Evolutionary conservation across 2,113 vertebrate species (phyloP).

Genomic region (Coreoperca whiteheadi): DNA sequence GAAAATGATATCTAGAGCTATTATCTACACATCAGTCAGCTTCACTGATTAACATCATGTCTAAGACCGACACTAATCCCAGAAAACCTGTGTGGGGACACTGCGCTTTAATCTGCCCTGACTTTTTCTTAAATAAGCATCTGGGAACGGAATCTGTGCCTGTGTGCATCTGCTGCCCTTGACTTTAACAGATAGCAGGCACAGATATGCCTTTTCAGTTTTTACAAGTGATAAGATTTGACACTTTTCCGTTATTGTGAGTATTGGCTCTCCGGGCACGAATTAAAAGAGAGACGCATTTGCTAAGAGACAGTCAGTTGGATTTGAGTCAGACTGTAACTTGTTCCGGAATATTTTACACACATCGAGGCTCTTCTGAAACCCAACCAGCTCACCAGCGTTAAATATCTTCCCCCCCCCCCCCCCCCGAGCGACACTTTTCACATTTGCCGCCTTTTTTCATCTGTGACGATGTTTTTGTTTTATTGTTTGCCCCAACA

Average conservation of each 20-base stretch:
- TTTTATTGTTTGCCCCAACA: not conserved
- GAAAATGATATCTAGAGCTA: not conserved
- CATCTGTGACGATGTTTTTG: slow-evolving; percentile 2
- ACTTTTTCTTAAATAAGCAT: slow-evolving; percentile 22
- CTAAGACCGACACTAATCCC: slow-evolving; percentile 9
- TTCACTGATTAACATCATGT: slow-evolving; percentile 21
- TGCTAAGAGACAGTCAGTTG: not conserved
- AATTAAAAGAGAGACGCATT: not conserved
- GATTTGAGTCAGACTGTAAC: not conserved
- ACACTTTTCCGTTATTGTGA: not conserved
- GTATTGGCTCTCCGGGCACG: not conserved
- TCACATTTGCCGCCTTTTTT: not conserved
- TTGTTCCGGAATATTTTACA: slow-evolving; percentile 26
- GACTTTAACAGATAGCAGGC: not conserved
- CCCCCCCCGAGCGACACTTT: not conserved
- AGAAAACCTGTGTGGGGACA: slow-evolving; percentile 5
- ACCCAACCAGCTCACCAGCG: not conserved
- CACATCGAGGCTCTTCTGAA: not conserved
- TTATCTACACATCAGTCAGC: slow-evolving; percentile 19
- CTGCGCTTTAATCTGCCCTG: slow-evolving; percentile 1
- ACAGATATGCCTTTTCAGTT: not conserved
- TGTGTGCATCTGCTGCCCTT: not conserved
- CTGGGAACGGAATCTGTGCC: not conserved
- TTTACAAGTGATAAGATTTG: not conserved
- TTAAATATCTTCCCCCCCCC: not conserved